These are phyloP conservation scores for Zapus hudsonius DNA, from an alignment of 2,113 vertebrate genomes.

Conservation along the genomic window DNA sequence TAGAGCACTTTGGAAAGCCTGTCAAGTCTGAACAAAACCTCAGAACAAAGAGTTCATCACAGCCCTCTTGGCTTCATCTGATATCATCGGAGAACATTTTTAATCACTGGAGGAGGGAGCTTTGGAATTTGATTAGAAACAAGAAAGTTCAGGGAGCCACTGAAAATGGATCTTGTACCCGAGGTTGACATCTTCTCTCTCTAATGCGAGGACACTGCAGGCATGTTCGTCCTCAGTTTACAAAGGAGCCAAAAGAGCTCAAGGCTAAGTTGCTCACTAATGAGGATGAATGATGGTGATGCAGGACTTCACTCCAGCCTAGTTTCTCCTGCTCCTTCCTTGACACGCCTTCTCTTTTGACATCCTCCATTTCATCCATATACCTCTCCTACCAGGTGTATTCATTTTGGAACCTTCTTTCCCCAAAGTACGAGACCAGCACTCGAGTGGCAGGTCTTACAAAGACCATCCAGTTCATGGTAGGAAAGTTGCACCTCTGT, in stretches of 20 bases:
- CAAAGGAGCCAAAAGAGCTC: neutral
- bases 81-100: neutral
- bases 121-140: neutral
- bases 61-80: neutral
- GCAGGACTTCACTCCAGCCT: neutral
- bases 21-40: neutral
- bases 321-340: neutral
- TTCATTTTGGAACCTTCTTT: neutral
- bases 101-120: neutral
- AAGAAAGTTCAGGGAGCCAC: accelerated
- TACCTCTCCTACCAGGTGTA: neutral
- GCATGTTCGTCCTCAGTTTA: neutral
- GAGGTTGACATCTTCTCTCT: neutral
- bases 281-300: neutral
- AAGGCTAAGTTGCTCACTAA: neutral
- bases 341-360: accelerated
- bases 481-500: neutral
- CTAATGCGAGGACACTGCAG: neutral
- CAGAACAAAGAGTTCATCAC: neutral
- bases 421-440: too few relatives aligned
- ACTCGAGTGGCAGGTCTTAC: neutral
- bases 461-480: neutral
- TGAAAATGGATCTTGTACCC: neutral
- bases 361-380: neutral
- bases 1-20: neutral